phyloP scores from a whole-genome alignment of 2,797 vertebrate genomes.

The Coccyzus lansbergi region DNA sequence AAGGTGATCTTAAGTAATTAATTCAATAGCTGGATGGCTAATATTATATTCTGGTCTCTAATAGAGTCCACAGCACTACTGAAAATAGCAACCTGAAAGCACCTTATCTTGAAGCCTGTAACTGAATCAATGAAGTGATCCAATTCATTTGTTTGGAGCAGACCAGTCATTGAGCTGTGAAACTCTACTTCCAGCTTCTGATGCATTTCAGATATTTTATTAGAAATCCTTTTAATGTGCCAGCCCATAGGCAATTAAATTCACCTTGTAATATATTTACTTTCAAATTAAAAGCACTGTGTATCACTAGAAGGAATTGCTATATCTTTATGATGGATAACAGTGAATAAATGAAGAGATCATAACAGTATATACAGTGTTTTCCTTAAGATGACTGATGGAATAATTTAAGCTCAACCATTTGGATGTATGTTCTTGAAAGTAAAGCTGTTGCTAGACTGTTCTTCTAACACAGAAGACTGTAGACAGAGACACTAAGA shows the following conservation, averaged over 20 bases:
- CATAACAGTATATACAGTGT: neutral
- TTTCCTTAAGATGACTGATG: neutral
- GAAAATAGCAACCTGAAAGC: constrained; percentile 58
- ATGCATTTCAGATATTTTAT: constrained; percentile 29
- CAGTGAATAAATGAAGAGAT: constrained; percentile 1
- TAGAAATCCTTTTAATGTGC: constrained; percentile 39
- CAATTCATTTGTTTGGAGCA: constrained; percentile 52
- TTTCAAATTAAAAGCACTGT: neutral
- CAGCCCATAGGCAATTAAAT: neutral
- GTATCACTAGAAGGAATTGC: neutral
- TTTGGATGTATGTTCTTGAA: neutral
- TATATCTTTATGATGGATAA: neutral
- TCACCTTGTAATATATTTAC: neutral
- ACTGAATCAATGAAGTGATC: constrained; percentile 31
- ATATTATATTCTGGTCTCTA: neutral
- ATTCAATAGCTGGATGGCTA: neutral
- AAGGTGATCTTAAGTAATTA: neutral
- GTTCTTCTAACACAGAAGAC: neutral
- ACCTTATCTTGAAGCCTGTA: neutral
- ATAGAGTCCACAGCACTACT: constrained; percentile 29
- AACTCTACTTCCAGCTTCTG: constrained; percentile 5
- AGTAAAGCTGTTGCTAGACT: neutral
- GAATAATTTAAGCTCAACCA: neutral
- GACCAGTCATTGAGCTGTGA: constrained; percentile 43
- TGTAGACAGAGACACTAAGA: neutral